Percentiles rank a stretch among this genome's conserved stretches.
Evolutionary conservation across 2,888 invertebrate genomes (phyloP).

Genomic region (Ischnura elegans): DNA sequence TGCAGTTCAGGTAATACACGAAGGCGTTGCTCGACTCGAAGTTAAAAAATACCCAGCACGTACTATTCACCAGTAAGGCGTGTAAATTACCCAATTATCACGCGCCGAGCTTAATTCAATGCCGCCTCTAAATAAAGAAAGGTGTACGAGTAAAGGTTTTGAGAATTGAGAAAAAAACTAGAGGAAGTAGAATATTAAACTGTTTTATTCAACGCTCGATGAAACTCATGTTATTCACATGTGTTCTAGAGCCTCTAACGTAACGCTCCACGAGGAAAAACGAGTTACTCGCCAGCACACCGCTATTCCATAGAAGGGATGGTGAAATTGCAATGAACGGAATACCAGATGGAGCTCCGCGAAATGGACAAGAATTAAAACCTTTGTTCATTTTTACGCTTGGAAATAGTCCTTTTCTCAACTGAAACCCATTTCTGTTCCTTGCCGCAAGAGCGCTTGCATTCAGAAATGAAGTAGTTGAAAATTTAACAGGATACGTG

Average conservation of each 20-base stretch:
- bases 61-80: background rate
- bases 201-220: background rate
- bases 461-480: no score
- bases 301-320: background rate
- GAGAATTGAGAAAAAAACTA: background rate
- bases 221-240: background rate
- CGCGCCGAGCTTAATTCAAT: constrained; percentile 19
- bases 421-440: no score
- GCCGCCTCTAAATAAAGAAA: background rate
- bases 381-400: no score
- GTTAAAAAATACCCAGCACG: constrained; percentile 33
- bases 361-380: no score
- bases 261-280: background rate
- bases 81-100: constrained; percentile 55
- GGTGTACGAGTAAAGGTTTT: background rate
- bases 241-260: background rate
- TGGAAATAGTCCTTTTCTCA: no score
- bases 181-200: background rate
- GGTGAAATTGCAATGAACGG: no score
- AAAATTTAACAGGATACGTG: no score
- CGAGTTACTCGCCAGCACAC: background rate
- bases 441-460: no score
- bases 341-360: no score
- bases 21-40: background rate
- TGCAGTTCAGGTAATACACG: background rate